These are phyloP conservation scores for Sepiola atlantica DNA, from an alignment of 2,888 invertebrate species.

Conservation along the genomic window DNA sequence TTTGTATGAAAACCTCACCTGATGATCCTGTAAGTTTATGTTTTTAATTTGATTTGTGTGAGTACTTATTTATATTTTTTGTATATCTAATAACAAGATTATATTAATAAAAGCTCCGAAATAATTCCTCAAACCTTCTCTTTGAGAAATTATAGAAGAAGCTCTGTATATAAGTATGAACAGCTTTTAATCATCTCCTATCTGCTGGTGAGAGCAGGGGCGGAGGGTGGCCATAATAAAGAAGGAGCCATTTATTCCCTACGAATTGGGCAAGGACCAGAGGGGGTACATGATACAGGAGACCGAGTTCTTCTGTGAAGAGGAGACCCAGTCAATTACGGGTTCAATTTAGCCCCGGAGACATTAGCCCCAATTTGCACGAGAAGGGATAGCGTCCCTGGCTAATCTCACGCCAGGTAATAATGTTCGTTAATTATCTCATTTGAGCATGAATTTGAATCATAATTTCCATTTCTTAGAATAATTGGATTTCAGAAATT, in stretches of 20 bases:
- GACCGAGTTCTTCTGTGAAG: constrained; percentile 15
- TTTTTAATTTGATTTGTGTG: neutral
- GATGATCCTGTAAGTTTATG: too few species aligned
- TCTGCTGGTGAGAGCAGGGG: neutral
- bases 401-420: neutral
- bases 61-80: neutral
- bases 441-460: constrained; percentile 32
- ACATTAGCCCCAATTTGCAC: constrained; percentile 21
- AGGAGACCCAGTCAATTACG: constrained; percentile 13
- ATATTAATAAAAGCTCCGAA: neutral
- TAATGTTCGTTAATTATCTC: constrained; percentile 32
- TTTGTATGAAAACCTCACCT: too few species aligned
- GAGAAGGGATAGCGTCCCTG: neutral
- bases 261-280: neutral
- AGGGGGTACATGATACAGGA: neutral
- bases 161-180: neutral
- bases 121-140: neutral
- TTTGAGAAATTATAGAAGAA: constrained; percentile 4
- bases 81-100: neutral
- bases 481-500: constrained; percentile 32
- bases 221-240: neutral
- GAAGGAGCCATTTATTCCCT: neutral
- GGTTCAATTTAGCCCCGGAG: constrained; percentile 21
- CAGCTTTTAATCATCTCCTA: neutral
- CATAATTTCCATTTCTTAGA: constrained; percentile 9